Evolutionary conservation across 2,797 vertebrate genomes (phyloP), one percentile per base, ranked within the genome.

Genomic region (Gouania willdenowi): DNA sequence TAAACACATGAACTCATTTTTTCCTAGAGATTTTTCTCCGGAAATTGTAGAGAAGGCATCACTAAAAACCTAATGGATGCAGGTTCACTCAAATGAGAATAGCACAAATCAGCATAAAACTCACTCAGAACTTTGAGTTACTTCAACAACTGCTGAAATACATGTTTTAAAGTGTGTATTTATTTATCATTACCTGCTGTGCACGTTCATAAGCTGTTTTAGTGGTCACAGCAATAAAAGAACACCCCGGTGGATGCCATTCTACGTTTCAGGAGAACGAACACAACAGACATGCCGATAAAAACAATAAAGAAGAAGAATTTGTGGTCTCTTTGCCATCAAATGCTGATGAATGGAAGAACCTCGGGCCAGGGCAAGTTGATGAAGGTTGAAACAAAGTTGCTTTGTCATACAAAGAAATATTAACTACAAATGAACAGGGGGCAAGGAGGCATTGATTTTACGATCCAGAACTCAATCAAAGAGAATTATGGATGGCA

Each of bases 381-480:
- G 71, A 81, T 68, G 70, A 57, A 46, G 60, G 49, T 52, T 64
- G 40, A 72, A 67, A 59, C 74, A 47, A 41, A 75, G 66, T 74
- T 81, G 54, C 66, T 71, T 67, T 73, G 67, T 64, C 71, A 61
- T 53, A 50, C 29, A 45, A 41, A 72, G 66, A 80, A 72, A 76
- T 75, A 83, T 77, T 65, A 84, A 77, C 68, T 76, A 81, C 67
- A 74, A 77, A 69, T 60, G 63, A 65, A 55, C 58, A 33, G 48
- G 39, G 70, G 74, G 69, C 64, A 67, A 43, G 25, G 35, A 26
- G 31, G 66, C 73, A 89, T 87, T 65, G 85, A 88, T 87, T 88
- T 81, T 75, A 67, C 80, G 75, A 79, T 84, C 57, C 70, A 63
- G 26, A 61, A 71, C 68, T 87, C 83, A 80, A 75, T 86, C 84